Evolutionary conservation across 2,113 vertebrate genomes (phyloP).

Genomic region (Albula glossodonta): DNA sequence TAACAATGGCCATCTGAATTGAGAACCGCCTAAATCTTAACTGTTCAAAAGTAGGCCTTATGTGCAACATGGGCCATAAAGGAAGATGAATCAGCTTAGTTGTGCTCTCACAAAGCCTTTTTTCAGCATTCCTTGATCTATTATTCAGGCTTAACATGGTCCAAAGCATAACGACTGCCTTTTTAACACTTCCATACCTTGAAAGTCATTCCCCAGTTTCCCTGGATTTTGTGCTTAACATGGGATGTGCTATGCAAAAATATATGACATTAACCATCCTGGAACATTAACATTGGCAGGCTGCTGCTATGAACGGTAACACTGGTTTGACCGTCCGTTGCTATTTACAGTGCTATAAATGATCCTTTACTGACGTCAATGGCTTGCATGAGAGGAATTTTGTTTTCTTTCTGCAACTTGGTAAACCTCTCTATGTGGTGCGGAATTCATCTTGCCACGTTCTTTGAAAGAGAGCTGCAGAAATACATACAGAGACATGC

Average conservation of each 20-base stretch:
- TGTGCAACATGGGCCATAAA: too few relatives aligned
- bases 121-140: too few relatives aligned
- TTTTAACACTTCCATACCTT: background rate
- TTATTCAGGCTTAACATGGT: too few relatives aligned
- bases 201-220: background rate
- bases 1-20: too few relatives aligned
- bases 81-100: too few relatives aligned
- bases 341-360: conserved; percentile 53
- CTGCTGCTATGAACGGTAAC: conserved; percentile 25
- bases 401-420: conserved; percentile 48
- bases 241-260: background rate
- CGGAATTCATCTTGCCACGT: conserved; percentile 45
- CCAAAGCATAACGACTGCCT: background rate
- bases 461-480: conserved; percentile 34
- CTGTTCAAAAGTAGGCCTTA: too few relatives aligned
- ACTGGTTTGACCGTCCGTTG: conserved; percentile 30
- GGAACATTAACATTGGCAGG: conserved; percentile 24
- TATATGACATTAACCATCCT: conserved; percentile 46
- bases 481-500: background rate
- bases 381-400: conserved; percentile 54
- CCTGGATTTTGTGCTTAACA: background rate
- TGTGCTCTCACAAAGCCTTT: too few relatives aligned
- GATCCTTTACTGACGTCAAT: conserved; percentile 57
- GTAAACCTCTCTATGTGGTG: conserved; percentile 56
- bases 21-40: too few relatives aligned